Evolutionary conservation across 2,888 invertebrate species (phyloP).

Genomic region (Megamerina dolium): DNA sequence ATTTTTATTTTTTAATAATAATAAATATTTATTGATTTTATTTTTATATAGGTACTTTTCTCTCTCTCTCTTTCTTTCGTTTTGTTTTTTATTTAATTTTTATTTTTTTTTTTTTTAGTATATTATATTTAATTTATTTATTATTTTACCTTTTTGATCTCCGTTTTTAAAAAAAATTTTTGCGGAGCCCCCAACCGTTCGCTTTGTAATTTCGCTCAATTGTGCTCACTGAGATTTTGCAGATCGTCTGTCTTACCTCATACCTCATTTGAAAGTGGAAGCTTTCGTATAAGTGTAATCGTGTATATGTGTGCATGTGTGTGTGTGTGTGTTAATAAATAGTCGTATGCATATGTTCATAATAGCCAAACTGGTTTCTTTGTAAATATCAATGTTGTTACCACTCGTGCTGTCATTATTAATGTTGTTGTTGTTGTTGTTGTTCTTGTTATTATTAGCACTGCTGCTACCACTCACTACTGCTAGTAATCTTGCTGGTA

Average conservation of each 20-base stretch:
- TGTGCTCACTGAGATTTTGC: slow-evolving; percentile 31
- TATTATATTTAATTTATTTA: slow-evolving; percentile 4
- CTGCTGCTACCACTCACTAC: not conserved
- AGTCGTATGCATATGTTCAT: too few relatives aligned
- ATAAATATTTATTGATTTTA: too few relatives aligned
- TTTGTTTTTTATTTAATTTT: slow-evolving; percentile 16
- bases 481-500: not conserved
- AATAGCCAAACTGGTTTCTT: slow-evolving; percentile 24
- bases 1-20: too few relatives aligned
- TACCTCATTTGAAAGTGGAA: slow-evolving; percentile 18
- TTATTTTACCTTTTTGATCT: slow-evolving; percentile 28
- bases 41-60: slow-evolving; percentile 7
- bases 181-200: slow-evolving; percentile 34
- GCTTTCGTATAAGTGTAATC: too few relatives aligned
- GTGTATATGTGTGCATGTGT: too few relatives aligned
- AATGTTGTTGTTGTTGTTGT: slow-evolving; percentile 8
- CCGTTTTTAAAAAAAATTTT: too few relatives aligned
- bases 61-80: slow-evolving; percentile 9
- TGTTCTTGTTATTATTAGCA: slow-evolving; percentile 11
- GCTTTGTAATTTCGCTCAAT: slow-evolving; percentile 42
- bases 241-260: slow-evolving; percentile 34
- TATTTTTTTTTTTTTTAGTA: slow-evolving; percentile 3
- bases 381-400: not conserved
- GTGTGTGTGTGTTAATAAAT: too few relatives aligned
- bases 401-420: not conserved